Conservation (phyloP, 2,888 invertebrate species). For the Xestia c-nigrum region DNA sequence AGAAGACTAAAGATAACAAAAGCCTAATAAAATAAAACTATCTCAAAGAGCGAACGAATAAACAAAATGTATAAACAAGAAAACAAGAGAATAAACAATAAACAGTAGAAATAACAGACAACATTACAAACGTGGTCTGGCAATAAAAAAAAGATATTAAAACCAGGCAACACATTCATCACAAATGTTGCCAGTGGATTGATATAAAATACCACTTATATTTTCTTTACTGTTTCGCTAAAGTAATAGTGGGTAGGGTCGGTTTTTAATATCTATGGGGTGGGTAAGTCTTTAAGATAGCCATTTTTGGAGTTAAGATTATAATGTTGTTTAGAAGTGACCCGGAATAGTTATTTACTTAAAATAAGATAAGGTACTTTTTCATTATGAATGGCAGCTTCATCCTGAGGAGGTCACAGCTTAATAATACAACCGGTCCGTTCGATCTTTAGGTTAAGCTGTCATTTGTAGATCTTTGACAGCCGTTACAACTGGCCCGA, state of each 20-base stretch:
- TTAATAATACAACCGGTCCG: neutral
- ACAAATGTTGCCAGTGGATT: constrained; percentile 78
- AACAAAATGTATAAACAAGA: constrained; percentile 51
- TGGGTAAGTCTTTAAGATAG: constrained; percentile 24
- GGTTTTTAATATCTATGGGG: constrained; percentile 63
- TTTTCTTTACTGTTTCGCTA: constrained; percentile 67
- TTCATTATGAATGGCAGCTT: neutral
- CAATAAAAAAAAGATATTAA: constrained; percentile 82
- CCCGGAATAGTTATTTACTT: neutral
- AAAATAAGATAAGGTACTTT: neutral
- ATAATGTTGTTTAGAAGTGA: constrained; percentile 1
- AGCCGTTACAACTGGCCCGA: neutral
- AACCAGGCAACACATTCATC: constrained; percentile 75
- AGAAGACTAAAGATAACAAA: neutral
- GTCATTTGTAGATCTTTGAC: neutral
- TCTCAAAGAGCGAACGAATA: constrained; percentile 31
- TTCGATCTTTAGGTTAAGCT: neutral
- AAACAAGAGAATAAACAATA: constrained; percentile 66
- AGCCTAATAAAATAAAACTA: constrained; percentile 2
- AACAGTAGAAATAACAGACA: constrained; percentile 58
- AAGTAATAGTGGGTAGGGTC: constrained; percentile 56
- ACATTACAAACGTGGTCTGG: constrained; percentile 60
- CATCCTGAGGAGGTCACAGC: neutral
- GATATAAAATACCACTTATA: constrained; percentile 77
- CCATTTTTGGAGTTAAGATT: neutral